Percentiles rank a stretch among this genome's conserved stretches.
These are phyloP conservation scores for Drosophila mercatorum DNA, from an alignment of 2,888 invertebrate genomes.

Conservation along the genomic window DNA sequence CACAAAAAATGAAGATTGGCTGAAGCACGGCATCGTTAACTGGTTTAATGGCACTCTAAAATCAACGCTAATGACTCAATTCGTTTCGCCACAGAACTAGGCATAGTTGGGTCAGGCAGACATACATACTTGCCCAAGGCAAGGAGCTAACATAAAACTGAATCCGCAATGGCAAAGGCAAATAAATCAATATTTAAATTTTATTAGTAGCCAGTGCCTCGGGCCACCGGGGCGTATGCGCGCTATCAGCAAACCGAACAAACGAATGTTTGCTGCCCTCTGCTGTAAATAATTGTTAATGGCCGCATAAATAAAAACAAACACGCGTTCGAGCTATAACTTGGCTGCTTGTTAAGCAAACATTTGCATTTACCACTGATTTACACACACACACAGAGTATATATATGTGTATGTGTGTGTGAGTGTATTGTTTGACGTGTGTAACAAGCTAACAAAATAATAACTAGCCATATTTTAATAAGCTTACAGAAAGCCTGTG, in stretches of 20 bases:
- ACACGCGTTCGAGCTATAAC: slow-evolving; percentile 24
- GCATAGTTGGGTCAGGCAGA: not conserved
- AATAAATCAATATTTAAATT: slow-evolving; percentile 65
- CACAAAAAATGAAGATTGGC: slow-evolving; percentile 6
- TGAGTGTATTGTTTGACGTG: slow-evolving; percentile 9
- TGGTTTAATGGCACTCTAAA: slow-evolving; percentile 65
- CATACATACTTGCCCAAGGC: not conserved
- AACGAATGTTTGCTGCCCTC: slow-evolving; percentile 27
- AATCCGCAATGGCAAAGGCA: slow-evolving; percentile 14
- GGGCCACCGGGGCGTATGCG: slow-evolving; percentile 55
- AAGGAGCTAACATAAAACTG: slow-evolving; percentile 43
- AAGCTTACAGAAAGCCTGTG: slow-evolving; percentile 2
- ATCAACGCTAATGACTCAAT: slow-evolving; percentile 71
- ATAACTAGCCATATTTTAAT: slow-evolving; percentile 6
- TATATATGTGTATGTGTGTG: not conserved
- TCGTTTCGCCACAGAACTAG: slow-evolving; percentile 34
- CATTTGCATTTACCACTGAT: slow-evolving; percentile 59
- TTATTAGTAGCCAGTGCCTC: slow-evolving; percentile 35
- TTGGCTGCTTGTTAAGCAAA: slow-evolving; percentile 50
- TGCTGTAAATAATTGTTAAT: slow-evolving; percentile 67
- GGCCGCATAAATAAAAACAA: slow-evolving; percentile 54
- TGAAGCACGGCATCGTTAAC: slow-evolving; percentile 48
- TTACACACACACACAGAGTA: slow-evolving; percentile 34
- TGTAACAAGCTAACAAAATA: slow-evolving; percentile 1
- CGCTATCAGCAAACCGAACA: slow-evolving; percentile 36